Percentiles rank a stretch among this genome's conserved stretches.
phyloP scores from a whole-genome alignment of 2,888 invertebrate species.

The Tenthredo mesomela region DNA sequence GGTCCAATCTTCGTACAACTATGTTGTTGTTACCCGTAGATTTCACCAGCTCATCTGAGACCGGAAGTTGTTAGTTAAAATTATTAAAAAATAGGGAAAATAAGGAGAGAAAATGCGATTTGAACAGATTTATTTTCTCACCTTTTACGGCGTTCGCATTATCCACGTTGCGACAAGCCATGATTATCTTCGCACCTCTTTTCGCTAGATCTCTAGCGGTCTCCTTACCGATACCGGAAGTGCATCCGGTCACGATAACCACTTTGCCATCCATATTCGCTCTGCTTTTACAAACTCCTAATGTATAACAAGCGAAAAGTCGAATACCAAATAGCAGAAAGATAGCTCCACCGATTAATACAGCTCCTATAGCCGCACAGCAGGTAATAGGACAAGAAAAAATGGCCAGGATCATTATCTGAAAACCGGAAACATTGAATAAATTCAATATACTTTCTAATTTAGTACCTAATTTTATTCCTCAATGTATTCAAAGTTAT shows the following conservation, averaged over 20 bases:
- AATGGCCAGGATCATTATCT: constrained; percentile 68
- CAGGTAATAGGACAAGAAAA: constrained; percentile 62
- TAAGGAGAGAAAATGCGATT: background rate
- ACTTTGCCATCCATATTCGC: constrained; percentile 92
- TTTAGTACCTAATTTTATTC: background rate
- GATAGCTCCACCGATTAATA: constrained; percentile 75
- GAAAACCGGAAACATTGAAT: constrained; percentile 24
- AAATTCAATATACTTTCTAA: background rate
- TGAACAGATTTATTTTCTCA: constrained; percentile 67
- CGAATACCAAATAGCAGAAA: constrained; percentile 77
- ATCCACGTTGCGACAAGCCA: constrained; percentile 91
- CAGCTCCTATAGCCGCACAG: constrained; percentile 65
- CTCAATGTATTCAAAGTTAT: too few relatives aligned
- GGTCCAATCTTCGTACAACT: constrained; percentile 87
- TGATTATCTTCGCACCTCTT: constrained; percentile 89
- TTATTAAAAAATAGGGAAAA: background rate
- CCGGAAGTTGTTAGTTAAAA: constrained; percentile 27
- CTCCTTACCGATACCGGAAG: constrained; percentile 91
- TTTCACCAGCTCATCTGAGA: constrained; percentile 86
- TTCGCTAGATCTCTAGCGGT: constrained; percentile 87
- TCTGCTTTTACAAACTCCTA: constrained; percentile 79
- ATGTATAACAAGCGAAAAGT: constrained; percentile 81
- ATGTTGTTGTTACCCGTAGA: constrained; percentile 86
- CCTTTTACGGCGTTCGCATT: constrained; percentile 87
- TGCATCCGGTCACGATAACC: constrained; percentile 93